phyloP scores from a whole-genome alignment of 2,888 invertebrate species.

The Marronus borbonicus region DNA sequence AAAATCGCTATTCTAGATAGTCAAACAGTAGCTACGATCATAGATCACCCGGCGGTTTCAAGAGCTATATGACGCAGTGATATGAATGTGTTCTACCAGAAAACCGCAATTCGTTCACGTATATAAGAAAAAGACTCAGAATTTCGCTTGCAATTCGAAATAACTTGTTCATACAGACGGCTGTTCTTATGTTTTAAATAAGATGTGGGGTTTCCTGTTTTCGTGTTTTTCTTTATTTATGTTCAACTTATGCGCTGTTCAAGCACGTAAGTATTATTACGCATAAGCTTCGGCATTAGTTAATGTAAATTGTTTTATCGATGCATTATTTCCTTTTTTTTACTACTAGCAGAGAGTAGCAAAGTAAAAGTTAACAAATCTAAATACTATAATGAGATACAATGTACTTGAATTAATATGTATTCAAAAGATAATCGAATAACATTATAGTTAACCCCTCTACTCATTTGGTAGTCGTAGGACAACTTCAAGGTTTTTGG shows the following conservation, averaged over 20 bases:
- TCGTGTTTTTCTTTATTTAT: not conserved
- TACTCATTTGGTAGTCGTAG: too few species aligned
- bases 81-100: slow-evolving; percentile 32
- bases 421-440: too few species aligned
- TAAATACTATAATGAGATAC: too few species aligned
- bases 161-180: not conserved
- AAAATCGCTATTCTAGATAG: slow-evolving; percentile 1
- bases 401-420: too few species aligned
- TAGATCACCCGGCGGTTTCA: not conserved
- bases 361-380: too few species aligned
- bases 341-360: too few species aligned
- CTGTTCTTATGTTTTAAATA: not conserved
- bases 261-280: slow-evolving; percentile 28
- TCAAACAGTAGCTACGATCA: not conserved
- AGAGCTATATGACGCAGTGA: not conserved
- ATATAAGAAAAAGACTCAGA: slow-evolving; percentile 26
- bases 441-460: too few species aligned
- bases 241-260: slow-evolving; percentile 1
- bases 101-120: slow-evolving; percentile 33
- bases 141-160: slow-evolving; percentile 4
- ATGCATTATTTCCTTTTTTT: too few species aligned
- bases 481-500: too few species aligned
- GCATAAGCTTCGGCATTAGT: too few species aligned
- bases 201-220: not conserved
- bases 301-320: too few species aligned